Conservation (phyloP, 2,113 vertebrate species). For the Pelmatolapia mariae region DNA sequence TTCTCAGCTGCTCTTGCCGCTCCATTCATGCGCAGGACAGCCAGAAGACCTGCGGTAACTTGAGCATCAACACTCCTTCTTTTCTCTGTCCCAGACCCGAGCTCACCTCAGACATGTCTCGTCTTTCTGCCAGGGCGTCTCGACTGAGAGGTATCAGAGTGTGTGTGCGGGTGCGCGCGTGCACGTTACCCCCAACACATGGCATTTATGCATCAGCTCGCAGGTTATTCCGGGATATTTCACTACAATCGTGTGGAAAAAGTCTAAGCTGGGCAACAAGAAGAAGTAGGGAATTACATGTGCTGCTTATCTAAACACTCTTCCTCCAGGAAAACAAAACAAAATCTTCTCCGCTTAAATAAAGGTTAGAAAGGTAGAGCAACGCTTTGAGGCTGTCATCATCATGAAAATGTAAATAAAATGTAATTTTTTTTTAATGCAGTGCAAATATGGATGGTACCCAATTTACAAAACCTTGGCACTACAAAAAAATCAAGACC, state of each 20-base stretch:
- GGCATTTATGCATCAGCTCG: not conserved
- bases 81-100: not conserved
- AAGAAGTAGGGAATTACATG: not conserved
- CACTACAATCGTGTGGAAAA: not conserved
- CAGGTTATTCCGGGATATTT: slow-evolving; percentile 13
- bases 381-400: not conserved
- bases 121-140: slow-evolving; percentile 13
- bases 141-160: not conserved
- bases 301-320: not conserved
- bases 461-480: not conserved
- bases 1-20: slow-evolving; percentile 8
- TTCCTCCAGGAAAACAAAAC: not conserved
- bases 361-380: not conserved
- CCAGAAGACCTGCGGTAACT: slow-evolving; percentile 42
- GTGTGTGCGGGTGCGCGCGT: not conserved
- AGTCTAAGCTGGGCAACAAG: not conserved
- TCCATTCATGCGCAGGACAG: slow-evolving; percentile 35
- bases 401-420: not conserved
- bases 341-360: not conserved
- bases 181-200: not conserved
- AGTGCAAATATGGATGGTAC: not conserved
- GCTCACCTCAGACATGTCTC: slow-evolving; percentile 18
- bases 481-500: not conserved
- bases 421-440: not conserved
- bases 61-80: slow-evolving; percentile 11